Percentiles rank a stretch among this genome's conserved stretches.
phyloP scores from a whole-genome alignment of 2,113 vertebrate genomes.

The Melospiza georgiana region DNA sequence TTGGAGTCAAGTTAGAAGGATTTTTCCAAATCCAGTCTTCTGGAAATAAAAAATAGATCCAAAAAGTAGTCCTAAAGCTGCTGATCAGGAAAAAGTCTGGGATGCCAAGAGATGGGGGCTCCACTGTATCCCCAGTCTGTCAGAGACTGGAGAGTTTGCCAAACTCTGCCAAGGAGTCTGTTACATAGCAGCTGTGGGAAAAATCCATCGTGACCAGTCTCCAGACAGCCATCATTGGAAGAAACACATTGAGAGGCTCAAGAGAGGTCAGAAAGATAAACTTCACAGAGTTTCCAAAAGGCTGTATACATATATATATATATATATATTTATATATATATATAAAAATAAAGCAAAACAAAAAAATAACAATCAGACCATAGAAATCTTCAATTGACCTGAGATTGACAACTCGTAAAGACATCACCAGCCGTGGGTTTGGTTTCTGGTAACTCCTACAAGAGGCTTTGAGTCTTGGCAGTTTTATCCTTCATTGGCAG shows the following conservation, averaged over 20 bases:
- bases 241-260: neutral
- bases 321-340: conserved; percentile 43
- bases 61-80: conserved; percentile 61
- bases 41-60: conserved; percentile 52
- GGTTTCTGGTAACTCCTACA: conserved; percentile 47
- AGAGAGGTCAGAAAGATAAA: conserved; percentile 39
- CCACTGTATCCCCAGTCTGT: neutral
- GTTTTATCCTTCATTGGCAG: conserved; percentile 66
- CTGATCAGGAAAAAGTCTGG: neutral
- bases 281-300: conserved; percentile 58
- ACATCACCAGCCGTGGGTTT: conserved; percentile 53
- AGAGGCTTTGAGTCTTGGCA: conserved; percentile 22
- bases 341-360: conserved; percentile 75
- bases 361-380: conserved; percentile 71
- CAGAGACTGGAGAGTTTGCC: neutral
- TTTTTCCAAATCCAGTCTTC: conserved; percentile 32
- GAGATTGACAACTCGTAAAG: conserved; percentile 82
- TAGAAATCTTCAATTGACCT: conserved; percentile 86
- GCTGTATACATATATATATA: conserved; percentile 27
- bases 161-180: conserved; percentile 7
- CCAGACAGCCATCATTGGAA: neutral
- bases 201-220: neutral
- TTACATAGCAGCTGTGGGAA: conserved; percentile 1
- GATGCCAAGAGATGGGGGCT: neutral
- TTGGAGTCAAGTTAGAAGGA: conserved; percentile 46